A percentile compares a stretch with the other conserved stretches of the same genome.
phyloP scores from a whole-genome alignment of 2,797 vertebrate genomes.

The Florisuga fusca region DNA sequence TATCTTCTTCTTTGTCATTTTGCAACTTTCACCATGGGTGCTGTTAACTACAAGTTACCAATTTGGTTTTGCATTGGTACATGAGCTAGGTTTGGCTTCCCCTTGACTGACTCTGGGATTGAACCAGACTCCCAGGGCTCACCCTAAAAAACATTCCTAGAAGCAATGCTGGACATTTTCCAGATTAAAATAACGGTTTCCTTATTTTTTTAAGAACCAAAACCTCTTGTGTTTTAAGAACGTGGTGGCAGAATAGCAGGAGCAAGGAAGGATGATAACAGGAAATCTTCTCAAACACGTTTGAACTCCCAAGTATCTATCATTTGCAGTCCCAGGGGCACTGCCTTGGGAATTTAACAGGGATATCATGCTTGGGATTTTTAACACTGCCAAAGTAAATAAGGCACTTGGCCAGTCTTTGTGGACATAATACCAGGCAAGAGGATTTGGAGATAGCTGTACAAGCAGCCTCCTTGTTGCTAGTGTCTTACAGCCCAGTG shows the following conservation, averaged over 20 bases:
- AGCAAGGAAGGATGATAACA: constrained; percentile 34
- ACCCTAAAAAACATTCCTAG: background rate
- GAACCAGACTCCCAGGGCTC: background rate
- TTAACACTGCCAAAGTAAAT: background rate
- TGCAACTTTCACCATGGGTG: background rate
- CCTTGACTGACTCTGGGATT: background rate
- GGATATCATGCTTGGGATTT: background rate
- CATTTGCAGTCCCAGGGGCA: background rate
- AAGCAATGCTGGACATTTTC: background rate
- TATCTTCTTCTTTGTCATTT: background rate
- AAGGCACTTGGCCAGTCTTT: background rate
- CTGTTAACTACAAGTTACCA: background rate
- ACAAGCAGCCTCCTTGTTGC: background rate
- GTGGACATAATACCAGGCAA: background rate
- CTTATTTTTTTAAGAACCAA: constrained; percentile 14
- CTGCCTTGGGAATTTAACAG: constrained; percentile 9
- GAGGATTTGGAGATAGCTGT: background rate
- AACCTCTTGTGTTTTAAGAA: background rate
- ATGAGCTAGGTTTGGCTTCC: background rate
- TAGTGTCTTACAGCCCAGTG: background rate
- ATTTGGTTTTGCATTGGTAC: background rate
- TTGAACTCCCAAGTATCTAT: constrained; percentile 36
- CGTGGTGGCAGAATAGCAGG: background rate
- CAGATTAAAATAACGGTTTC: background rate
- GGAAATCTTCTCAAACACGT: constrained; percentile 48